Conservation (phyloP, 2,113 vertebrate genomes). For the Hystrix brachyura region DNA sequence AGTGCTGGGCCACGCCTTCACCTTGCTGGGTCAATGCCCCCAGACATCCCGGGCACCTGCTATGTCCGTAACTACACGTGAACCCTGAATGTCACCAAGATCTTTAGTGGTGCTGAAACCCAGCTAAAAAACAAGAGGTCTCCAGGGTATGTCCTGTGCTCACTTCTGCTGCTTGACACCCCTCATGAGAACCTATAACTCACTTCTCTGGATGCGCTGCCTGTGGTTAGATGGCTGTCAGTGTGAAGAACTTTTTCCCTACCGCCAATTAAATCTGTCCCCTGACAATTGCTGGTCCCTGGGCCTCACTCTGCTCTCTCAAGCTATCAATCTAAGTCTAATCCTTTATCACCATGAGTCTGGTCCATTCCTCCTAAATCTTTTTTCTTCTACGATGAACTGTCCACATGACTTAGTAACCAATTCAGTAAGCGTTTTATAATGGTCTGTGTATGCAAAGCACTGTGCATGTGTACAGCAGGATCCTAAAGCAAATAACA, state of each 20-base stretch:
- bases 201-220: neutral
- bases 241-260: neutral
- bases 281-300: neutral
- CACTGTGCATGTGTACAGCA: no score
- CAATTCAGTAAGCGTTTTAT: neutral
- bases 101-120: neutral
- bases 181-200: neutral
- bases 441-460: neutral
- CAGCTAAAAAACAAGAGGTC: neutral
- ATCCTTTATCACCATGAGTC: neutral
- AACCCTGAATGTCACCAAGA: neutral
- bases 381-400: neutral
- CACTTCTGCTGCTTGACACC: neutral
- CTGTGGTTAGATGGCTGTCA: neutral
- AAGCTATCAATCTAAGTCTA: neutral
- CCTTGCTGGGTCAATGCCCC: neutral
- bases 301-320: neutral
- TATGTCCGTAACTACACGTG: neutral
- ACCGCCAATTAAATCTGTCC: neutral
- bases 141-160: neutral
- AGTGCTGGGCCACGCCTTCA: neutral
- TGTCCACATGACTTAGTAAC: neutral
- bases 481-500: neutral
- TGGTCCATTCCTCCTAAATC: neutral
- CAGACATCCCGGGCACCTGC: neutral